Percentiles rank a stretch among this genome's conserved stretches.
Evolutionary conservation across 1,140 invertebrate genomes (phyloP).

Genomic region (Xylocopa sonorina): DNA sequence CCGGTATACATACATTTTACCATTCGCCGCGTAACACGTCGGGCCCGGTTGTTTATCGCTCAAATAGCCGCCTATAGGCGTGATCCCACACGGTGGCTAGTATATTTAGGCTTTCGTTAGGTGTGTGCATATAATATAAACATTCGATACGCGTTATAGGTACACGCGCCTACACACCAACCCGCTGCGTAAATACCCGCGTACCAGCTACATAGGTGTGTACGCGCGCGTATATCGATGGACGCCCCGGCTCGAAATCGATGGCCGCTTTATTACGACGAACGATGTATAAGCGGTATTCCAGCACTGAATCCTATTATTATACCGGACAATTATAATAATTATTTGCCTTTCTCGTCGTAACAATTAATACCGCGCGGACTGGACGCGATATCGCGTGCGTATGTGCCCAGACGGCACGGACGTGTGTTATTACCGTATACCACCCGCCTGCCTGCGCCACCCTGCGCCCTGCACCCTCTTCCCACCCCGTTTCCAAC

Average conservation of each 20-base stretch:
- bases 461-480: too few relatives aligned
- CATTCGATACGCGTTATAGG: slow-evolving; percentile 66
- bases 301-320: slow-evolving; percentile 76
- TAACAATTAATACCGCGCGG: slow-evolving; percentile 79
- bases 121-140: slow-evolving; percentile 67
- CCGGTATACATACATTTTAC: slow-evolving; percentile 70
- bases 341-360: slow-evolving; percentile 81
- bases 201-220: slow-evolving; percentile 17
- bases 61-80: slow-evolving; percentile 69
- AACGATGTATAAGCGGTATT: slow-evolving; percentile 71
- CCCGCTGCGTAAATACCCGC: slow-evolving; percentile 52
- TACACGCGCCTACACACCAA: slow-evolving; percentile 24
- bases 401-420: slow-evolving; percentile 43
- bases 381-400: slow-evolving; percentile 66
- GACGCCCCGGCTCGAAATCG: slow-evolving; percentile 72
- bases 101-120: slow-evolving; percentile 72
- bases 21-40: slow-evolving; percentile 69
- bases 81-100: slow-evolving; percentile 65
- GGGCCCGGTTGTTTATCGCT: slow-evolving; percentile 67
- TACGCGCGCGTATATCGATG: slow-evolving; percentile 54
- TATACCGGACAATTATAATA: slow-evolving; percentile 81
- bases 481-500: too few relatives aligned
- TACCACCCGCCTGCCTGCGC: neutral
- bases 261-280: slow-evolving; percentile 73
- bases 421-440: slow-evolving; percentile 24